A percentile compares a stretch with the other conserved stretches of the same genome.
Evolutionary conservation across 2,113 vertebrate genomes (phyloP).

Genomic region (Syngnathus scovelli): DNA sequence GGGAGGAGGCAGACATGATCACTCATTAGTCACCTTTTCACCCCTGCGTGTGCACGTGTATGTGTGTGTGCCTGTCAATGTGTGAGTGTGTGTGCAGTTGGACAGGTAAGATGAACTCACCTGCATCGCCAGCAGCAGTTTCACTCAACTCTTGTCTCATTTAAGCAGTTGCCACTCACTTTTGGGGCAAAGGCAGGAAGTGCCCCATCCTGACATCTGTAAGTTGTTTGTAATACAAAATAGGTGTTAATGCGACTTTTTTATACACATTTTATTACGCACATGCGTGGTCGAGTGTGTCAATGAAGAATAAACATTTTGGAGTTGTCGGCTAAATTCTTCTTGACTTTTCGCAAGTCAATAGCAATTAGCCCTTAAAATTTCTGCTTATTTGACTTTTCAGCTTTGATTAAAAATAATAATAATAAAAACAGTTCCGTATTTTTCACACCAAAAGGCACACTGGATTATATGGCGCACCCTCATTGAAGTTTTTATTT

Average conservation of each 20-base stretch:
- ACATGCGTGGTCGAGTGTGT: too few species aligned
- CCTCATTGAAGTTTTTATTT: too few species aligned
- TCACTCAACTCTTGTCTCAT: constrained; percentile 1
- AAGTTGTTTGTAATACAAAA: background rate
- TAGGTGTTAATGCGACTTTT: background rate
- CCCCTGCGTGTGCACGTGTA: constrained; percentile 13
- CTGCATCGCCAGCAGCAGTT: constrained; percentile 18
- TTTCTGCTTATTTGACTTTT: too few species aligned
- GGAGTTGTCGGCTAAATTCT: too few species aligned
- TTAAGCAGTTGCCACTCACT: background rate
- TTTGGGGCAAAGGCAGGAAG: background rate
- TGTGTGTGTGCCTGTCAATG: background rate
- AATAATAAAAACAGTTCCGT: too few species aligned
- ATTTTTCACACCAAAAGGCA: too few species aligned
- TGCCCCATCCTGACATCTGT: background rate
- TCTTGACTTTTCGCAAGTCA: too few species aligned
- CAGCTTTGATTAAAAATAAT: too few species aligned
- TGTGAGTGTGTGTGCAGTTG: constrained; percentile 3
- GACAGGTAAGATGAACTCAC: constrained; percentile 35
- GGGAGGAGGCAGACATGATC: constrained; percentile 43
- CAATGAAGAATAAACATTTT: too few species aligned
- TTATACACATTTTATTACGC: too few species aligned
- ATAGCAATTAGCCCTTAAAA: too few species aligned
- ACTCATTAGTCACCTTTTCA: constrained; percentile 62
- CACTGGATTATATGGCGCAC: too few species aligned